Conservation (phyloP, 2,797 vertebrate species). For the Taeniopygia guttata region DNA sequence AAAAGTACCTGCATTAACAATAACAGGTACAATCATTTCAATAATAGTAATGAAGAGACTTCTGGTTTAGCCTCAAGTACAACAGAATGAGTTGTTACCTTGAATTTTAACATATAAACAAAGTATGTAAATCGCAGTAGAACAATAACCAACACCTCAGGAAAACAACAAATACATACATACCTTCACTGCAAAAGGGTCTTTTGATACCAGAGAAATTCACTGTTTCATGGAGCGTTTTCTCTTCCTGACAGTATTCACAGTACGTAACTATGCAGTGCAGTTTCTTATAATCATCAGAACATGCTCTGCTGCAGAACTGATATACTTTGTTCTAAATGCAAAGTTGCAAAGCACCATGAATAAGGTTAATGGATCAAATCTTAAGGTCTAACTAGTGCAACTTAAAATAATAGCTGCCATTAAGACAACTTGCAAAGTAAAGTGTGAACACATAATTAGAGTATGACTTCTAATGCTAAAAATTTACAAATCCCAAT, state of each 20-base stretch:
- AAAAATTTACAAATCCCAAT: neutral
- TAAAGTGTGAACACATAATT: neutral
- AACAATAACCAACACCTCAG: neutral
- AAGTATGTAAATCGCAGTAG: neutral
- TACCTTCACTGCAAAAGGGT: conserved; percentile 98
- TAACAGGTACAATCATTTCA: neutral
- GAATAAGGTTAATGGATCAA: neutral
- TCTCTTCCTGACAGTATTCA: conserved; percentile 98
- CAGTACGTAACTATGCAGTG: conserved; percentile 98
- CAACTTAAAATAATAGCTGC: neutral
- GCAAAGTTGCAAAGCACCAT: conserved; percentile 41
- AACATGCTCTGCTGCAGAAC: conserved; percentile 95
- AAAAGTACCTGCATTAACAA: neutral
- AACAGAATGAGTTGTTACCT: neutral
- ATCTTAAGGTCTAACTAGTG: neutral
- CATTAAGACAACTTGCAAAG: neutral
- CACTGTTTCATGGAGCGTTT: conserved; percentile 94
- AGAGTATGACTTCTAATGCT: neutral
- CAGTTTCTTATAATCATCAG: conserved; percentile 98
- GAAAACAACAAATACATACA: neutral
- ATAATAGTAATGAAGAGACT: neutral
- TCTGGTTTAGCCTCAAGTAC: neutral
- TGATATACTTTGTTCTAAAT: conserved; percentile 94
- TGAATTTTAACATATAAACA: neutral
- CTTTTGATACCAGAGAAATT: conserved; percentile 96